phyloP scores from a whole-genome alignment of 2,888 invertebrate species.

The Ernsta delagoae region DNA sequence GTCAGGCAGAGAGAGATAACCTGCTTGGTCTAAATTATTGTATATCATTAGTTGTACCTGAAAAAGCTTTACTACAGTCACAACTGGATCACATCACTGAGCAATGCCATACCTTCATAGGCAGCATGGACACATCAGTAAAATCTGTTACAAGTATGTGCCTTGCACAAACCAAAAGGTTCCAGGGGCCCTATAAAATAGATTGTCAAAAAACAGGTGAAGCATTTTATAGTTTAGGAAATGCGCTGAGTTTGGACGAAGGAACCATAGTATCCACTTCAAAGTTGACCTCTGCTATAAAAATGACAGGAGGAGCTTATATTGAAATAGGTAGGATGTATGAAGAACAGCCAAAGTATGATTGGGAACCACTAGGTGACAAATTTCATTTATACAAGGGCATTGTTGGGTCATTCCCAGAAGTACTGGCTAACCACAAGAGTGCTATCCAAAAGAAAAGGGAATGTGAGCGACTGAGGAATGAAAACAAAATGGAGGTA shows the following conservation, averaged over 20 bases:
- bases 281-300: constrained; percentile 91
- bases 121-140: constrained; percentile 94
- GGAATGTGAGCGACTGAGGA: constrained; percentile 92
- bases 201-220: constrained; percentile 97
- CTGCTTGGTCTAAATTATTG: constrained; percentile 96
- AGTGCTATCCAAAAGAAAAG: constrained; percentile 94
- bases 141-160: constrained; percentile 92
- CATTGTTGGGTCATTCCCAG: constrained; percentile 95
- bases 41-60: constrained; percentile 94
- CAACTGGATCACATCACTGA: constrained; percentile 93
- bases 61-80: constrained; percentile 89
- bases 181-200: constrained; percentile 92
- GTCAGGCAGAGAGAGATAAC: constrained; percentile 97
- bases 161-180: constrained; percentile 94
- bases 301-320: constrained; percentile 94
- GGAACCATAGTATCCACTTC: constrained; percentile 86
- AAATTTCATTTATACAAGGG: constrained; percentile 97
- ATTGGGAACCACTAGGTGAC: constrained; percentile 96
- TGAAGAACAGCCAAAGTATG: constrained; percentile 95
- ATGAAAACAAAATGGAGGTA: constrained; percentile 93
- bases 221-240: constrained; percentile 93
- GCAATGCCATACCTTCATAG: constrained; percentile 92
- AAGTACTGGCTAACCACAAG: constrained; percentile 95
- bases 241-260: constrained; percentile 92
- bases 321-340: constrained; percentile 95